Evolutionary conservation across 2,113 vertebrate genomes (phyloP).

Genomic region (Myxocyprinus asiaticus): DNA sequence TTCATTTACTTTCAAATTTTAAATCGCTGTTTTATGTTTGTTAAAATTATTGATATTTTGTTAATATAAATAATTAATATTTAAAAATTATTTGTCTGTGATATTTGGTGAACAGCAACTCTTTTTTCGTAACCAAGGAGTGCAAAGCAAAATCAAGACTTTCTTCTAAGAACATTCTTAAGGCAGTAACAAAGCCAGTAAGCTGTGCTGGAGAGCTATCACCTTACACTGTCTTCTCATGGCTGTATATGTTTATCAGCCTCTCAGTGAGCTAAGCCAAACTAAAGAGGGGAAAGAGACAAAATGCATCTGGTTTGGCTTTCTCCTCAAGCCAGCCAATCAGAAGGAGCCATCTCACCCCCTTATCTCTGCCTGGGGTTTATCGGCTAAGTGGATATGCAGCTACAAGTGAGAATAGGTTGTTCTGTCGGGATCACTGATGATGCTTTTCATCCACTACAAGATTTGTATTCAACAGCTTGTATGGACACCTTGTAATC

Average conservation of each 20-base stretch:
- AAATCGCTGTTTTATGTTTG: no score
- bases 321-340: constrained; percentile 8
- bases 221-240: constrained; percentile 38
- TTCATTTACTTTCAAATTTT: no score
- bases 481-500: background rate
- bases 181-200: constrained; percentile 28
- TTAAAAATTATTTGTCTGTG: no score
- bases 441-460: constrained; percentile 15
- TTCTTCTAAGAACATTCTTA: constrained; percentile 32
- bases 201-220: constrained; percentile 20
- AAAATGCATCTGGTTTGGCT: constrained; percentile 44
- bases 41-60: no score
- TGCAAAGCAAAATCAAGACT: constrained; percentile 9
- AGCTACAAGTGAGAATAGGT: constrained; percentile 29
- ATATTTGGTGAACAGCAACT: no score
- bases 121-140: no score
- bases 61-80: no score
- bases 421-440: constrained; percentile 32
- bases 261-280: constrained; percentile 20
- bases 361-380: constrained; percentile 14
- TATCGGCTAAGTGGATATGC: constrained; percentile 34
- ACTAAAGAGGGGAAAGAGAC: constrained; percentile 33
- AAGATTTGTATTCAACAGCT: background rate
- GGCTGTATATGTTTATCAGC: constrained; percentile 12
- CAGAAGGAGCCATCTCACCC: background rate